phyloP scores from a whole-genome alignment of 2,113 vertebrate genomes.

The Actenoides hombroni region DNA sequence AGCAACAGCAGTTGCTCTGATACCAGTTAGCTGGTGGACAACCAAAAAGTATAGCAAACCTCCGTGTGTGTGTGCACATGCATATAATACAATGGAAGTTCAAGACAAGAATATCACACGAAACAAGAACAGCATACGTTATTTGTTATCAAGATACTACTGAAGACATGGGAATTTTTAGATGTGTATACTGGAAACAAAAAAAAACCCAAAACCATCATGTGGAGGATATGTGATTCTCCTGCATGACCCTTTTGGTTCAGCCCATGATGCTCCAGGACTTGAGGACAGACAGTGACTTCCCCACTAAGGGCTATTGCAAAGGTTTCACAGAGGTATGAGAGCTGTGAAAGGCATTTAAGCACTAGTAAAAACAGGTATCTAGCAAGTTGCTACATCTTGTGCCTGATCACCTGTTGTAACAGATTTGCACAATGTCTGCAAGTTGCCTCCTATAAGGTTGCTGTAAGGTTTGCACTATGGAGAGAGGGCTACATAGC shows the following conservation, averaged over 20 bases:
- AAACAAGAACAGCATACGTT: neutral
- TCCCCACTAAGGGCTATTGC: neutral
- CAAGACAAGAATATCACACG: neutral
- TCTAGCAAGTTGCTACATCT: neutral
- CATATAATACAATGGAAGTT: neutral
- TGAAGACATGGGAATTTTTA: neutral
- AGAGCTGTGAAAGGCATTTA: neutral
- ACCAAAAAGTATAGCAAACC: neutral
- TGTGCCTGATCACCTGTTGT: neutral
- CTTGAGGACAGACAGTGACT: neutral
- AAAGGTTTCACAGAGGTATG: neutral
- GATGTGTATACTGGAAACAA: neutral
- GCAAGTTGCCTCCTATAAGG: neutral
- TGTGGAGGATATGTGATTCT: neutral
- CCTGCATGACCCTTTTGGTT: neutral
- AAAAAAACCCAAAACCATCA: neutral
- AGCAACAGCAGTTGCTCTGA: neutral
- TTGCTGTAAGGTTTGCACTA: neutral
- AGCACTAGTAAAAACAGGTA: neutral
- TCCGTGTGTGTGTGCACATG: neutral
- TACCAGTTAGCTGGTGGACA: accelerated
- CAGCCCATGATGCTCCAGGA: neutral
- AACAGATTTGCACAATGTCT: neutral
- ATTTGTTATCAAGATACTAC: neutral
- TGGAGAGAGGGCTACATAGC: neutral